phyloP scores from a whole-genome alignment of 2,113 vertebrate genomes.

The Rhabdornis inornatus region DNA sequence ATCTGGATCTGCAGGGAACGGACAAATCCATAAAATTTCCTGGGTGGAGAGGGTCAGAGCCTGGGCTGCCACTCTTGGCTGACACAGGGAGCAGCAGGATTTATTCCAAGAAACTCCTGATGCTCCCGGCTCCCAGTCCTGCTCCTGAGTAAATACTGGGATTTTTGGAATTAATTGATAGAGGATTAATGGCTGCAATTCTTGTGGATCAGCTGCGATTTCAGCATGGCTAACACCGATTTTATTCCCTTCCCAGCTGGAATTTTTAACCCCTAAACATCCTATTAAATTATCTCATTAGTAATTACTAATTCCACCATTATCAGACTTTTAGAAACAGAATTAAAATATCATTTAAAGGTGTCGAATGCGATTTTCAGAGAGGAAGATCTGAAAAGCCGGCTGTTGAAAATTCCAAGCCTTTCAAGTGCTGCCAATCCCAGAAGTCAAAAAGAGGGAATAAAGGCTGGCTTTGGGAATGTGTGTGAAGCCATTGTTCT shows the following conservation, averaged over 20 bases:
- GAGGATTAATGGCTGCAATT: background rate
- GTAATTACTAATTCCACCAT: fast-evolving
- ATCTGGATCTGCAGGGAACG: background rate
- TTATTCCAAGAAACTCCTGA: background rate
- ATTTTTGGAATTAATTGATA: fast-evolving
- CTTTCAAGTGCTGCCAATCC: background rate
- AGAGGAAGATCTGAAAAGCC: background rate
- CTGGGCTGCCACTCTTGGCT: background rate
- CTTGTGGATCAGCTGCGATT: background rate
- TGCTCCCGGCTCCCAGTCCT: background rate
- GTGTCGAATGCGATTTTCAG: background rate
- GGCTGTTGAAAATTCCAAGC: background rate
- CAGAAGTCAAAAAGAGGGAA: background rate
- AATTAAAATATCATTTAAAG: background rate
- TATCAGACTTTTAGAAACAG: fast-evolving
- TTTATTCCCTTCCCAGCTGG: background rate
- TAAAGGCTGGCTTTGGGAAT: background rate
- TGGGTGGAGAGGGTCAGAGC: background rate
- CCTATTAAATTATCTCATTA: fast-evolving
- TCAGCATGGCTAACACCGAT: no score
- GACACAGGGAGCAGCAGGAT: background rate
- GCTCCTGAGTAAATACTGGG: background rate
- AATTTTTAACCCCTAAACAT: background rate
- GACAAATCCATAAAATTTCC: background rate
- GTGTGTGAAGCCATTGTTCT: background rate